Percentiles rank a stretch among this genome's conserved stretches.
Conservation (phyloP, 2,797 vertebrate genomes). For the Poeciliopsis turneri region DNA sequence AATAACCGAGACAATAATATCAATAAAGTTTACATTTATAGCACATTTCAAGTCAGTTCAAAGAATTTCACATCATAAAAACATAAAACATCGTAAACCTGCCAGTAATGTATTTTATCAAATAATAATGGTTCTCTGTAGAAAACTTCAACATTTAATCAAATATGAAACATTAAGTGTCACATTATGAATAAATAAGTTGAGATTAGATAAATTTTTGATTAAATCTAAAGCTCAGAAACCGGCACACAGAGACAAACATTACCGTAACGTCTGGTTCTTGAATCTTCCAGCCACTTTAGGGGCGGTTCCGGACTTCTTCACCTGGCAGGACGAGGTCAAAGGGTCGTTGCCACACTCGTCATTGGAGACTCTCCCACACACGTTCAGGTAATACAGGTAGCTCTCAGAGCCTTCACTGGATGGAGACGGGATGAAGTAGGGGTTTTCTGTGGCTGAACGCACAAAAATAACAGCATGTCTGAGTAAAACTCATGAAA, state of each 20-base stretch:
- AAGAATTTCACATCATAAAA: too few species aligned
- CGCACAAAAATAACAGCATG: conserved; percentile 5
- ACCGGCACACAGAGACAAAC: background rate
- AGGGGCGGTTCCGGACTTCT: conserved; percentile 37
- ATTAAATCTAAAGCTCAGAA: background rate
- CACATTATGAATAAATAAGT: background rate
- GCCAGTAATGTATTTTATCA: background rate
- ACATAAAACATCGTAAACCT: too few species aligned
- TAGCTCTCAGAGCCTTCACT: conserved; percentile 78
- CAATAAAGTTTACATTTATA: too few species aligned
- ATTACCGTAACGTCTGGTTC: conserved; percentile 91
- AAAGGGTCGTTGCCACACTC: conserved; percentile 62
- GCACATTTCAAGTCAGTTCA: too few species aligned
- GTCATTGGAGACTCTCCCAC: conserved; percentile 64
- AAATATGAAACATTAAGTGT: background rate
- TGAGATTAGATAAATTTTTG: background rate
- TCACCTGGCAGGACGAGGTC: conserved; percentile 88
- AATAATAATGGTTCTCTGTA: background rate
- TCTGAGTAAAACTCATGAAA: background rate
- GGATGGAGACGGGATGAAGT: conserved; percentile 65
- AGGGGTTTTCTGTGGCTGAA: conserved; percentile 49
- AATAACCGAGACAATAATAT: background rate
- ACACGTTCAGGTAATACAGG: conserved; percentile 89
- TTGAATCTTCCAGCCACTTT: conserved; percentile 85
- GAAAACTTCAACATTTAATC: background rate